Percentiles rank a stretch among this genome's conserved stretches.
Evolutionary conservation across 2,113 vertebrate genomes (phyloP).

Genomic region (Dendrocopos noguchii): DNA sequence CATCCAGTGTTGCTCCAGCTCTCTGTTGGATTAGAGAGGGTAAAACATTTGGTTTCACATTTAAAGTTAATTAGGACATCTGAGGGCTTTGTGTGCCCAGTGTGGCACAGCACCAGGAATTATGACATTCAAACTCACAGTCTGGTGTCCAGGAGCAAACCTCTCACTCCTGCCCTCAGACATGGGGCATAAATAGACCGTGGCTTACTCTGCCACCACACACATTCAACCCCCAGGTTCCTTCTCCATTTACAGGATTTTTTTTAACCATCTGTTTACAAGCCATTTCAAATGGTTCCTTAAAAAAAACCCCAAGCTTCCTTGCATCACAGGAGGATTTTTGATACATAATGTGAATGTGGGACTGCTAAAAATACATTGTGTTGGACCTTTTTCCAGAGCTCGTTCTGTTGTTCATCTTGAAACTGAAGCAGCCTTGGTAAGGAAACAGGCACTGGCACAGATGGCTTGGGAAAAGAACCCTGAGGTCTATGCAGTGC

Average conservation of each 20-base stretch:
- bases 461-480: background rate
- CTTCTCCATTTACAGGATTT: background rate
- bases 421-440: fast-evolving
- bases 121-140: background rate
- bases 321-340: background rate
- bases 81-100: background rate
- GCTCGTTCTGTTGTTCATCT: background rate
- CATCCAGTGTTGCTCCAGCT: background rate
- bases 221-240: background rate
- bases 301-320: background rate
- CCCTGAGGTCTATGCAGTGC: fast-evolving
- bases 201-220: background rate
- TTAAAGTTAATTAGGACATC: background rate
- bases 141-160: background rate
- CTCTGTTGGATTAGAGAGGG: background rate
- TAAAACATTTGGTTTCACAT: background rate
- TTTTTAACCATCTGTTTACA: background rate
- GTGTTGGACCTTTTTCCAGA: background rate
- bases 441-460: background rate
- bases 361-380: background rate
- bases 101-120: background rate
- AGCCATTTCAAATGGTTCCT: background rate
- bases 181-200: background rate
- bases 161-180: background rate
- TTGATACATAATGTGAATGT: background rate